Conservation (phyloP, 1,140 invertebrate genomes). For the Conopomorpha cramerella region DNA sequence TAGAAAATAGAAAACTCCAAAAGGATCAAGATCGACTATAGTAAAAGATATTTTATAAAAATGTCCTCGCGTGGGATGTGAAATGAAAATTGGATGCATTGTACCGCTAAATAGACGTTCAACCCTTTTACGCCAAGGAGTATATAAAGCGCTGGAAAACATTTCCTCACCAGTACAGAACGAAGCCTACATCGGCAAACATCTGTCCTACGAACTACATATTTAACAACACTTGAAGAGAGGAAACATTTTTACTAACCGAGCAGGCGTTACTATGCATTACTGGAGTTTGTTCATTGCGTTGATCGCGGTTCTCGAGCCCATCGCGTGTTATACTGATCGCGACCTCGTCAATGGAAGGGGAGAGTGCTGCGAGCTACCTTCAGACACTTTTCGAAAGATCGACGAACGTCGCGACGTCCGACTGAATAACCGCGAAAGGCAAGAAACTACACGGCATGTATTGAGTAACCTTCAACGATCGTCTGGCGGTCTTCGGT, state of each 20-base stretch:
- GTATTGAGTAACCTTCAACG: no score
- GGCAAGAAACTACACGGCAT: no score
- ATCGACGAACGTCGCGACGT: no score
- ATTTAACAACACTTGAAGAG: slow-evolving; percentile 16
- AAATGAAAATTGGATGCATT: slow-evolving; percentile 47
- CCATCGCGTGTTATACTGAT: slow-evolving; percentile 25
- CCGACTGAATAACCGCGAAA: no score
- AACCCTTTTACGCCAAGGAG: slow-evolving; percentile 12
- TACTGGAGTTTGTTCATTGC: slow-evolving; percentile 40
- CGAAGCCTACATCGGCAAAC: slow-evolving; percentile 18
- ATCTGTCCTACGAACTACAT: no score
- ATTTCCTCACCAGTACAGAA: slow-evolving; percentile 25
- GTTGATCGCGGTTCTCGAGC: slow-evolving; percentile 27
- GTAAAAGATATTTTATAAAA: no score
- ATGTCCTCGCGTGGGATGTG: slow-evolving; percentile 15
- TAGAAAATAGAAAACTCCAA: neutral
- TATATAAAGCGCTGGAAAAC: slow-evolving; percentile 26
- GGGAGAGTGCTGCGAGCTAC: slow-evolving; percentile 21
- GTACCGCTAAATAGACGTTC: slow-evolving; percentile 42
- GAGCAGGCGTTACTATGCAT: slow-evolving; percentile 41
- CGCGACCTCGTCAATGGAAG: slow-evolving; percentile 37
- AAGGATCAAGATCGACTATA: slow-evolving; percentile 10
- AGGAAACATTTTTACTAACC: slow-evolving; percentile 13
- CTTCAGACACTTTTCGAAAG: no score
- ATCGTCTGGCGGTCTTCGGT: no score